Conservation (phyloP, 2,797 vertebrate species). For the Apogon hyalosoma region DNA sequence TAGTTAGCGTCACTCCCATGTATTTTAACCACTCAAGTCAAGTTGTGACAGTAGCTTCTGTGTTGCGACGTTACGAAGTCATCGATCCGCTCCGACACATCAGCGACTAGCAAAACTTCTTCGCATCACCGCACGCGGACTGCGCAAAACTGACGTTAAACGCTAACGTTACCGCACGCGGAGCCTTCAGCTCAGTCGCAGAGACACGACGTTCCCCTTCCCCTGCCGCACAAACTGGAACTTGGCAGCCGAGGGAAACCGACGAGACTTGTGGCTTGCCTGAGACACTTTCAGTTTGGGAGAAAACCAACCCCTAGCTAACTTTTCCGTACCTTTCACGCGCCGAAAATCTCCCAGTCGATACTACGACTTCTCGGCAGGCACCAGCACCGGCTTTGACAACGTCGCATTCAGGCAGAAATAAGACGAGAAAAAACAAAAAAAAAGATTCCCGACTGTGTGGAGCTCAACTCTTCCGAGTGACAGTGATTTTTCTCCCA, state of each 20-base stretch:
- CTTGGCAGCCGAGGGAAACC: slow-evolving; percentile 51
- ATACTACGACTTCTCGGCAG: slow-evolving; percentile 21
- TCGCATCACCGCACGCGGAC: slow-evolving; percentile 20
- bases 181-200: background rate
- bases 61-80: slow-evolving; percentile 24
- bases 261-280: slow-evolving; percentile 57
- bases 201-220: slow-evolving; percentile 25
- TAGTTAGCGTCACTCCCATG: background rate
- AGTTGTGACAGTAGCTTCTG: slow-evolving; percentile 38
- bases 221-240: slow-evolving; percentile 46
- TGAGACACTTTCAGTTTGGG: slow-evolving; percentile 65
- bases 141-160: background rate
- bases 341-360: slow-evolving; percentile 28
- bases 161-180: background rate
- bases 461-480: slow-evolving; percentile 36
- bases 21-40: background rate
- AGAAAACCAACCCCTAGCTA: slow-evolving; percentile 30
- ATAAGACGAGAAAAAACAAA: background rate
- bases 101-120: slow-evolving; percentile 50
- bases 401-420: slow-evolving; percentile 36
- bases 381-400: slow-evolving; percentile 47
- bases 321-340: slow-evolving; percentile 70
- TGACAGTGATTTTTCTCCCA: slow-evolving; percentile 50
- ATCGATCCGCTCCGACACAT: slow-evolving; percentile 1
- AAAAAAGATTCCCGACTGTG: slow-evolving; percentile 41